These are phyloP conservation scores for Netta rufina DNA, from an alignment of 2,797 vertebrate genomes.

Conservation along the genomic window DNA sequence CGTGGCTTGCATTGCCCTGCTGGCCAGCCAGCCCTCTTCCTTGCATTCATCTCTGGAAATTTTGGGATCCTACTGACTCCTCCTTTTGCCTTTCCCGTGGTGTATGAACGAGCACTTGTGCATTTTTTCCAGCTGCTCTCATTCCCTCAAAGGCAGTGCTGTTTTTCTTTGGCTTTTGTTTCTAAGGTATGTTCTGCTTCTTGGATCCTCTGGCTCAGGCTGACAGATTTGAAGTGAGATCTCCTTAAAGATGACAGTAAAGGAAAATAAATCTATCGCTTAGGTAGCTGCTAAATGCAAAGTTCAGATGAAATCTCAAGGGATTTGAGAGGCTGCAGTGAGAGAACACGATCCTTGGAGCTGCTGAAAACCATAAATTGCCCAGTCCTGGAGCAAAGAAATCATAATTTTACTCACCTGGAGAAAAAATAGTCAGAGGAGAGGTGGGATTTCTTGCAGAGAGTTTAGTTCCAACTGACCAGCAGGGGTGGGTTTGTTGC, in stretches of 20 bases:
- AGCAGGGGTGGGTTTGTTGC: not conserved
- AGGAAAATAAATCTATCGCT: not conserved
- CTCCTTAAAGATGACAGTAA: not conserved
- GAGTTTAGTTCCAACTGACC: not conserved
- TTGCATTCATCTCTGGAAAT: not conserved
- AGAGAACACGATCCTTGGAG: not conserved
- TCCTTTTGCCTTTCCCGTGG: not conserved
- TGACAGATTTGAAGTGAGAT: not conserved
- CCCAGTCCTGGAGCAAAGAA: not conserved
- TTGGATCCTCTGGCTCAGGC: not conserved
- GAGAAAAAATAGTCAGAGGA: not conserved
- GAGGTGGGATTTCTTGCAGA: not conserved
- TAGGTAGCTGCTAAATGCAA: not conserved
- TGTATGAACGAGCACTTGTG: not conserved
- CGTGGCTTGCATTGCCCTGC: not conserved
- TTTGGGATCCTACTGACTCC: not conserved
- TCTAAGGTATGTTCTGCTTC: not conserved
- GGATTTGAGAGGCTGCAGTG: not conserved
- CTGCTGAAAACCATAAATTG: not conserved
- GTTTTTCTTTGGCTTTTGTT: not conserved
- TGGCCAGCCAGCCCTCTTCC: not conserved
- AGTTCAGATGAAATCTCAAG: not conserved
- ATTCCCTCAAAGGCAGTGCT: not conserved
- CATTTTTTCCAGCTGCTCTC: not conserved
- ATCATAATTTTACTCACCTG: not conserved